Evolutionary conservation across 2,113 vertebrate genomes (phyloP).

Genomic region (Oryzias celebensis): DNA sequence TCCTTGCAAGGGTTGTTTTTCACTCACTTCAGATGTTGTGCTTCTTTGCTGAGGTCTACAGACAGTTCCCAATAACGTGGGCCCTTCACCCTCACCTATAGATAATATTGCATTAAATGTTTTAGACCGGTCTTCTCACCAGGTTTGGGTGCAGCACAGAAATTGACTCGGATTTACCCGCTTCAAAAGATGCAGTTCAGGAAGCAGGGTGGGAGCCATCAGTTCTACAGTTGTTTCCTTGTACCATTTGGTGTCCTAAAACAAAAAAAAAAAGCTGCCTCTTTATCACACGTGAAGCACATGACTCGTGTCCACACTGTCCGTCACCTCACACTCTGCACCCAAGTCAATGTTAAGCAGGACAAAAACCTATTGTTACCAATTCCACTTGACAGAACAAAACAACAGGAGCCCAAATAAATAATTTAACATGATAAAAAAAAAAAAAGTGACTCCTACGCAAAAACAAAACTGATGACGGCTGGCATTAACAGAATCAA

Average conservation of each 20-base stretch:
- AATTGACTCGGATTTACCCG: constrained; percentile 76
- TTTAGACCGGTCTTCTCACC: background rate
- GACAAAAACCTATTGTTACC: no score
- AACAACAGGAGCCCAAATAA: no score
- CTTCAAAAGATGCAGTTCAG: constrained; percentile 92
- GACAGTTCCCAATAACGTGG: constrained; percentile 97
- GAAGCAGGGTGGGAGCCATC: constrained; percentile 95
- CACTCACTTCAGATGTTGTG: constrained; percentile 88
- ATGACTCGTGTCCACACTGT: background rate
- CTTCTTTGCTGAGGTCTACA: constrained; percentile 91
- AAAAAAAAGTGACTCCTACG: no score
- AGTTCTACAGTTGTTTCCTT: constrained; percentile 91
- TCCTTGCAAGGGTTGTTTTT: background rate
- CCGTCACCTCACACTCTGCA: background rate
- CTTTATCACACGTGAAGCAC: background rate
- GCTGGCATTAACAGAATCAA: background rate
- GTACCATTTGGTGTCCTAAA: constrained; percentile 91
- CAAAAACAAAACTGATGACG: background rate
- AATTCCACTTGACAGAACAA: no score
- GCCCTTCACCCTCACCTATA: constrained; percentile 93
- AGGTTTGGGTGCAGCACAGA: background rate
- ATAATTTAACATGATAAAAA: no score
- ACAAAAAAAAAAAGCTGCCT: background rate
- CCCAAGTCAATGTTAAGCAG: no score
- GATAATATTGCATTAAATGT: constrained; percentile 1